Percentiles rank a stretch among this genome's conserved stretches.
These are phyloP conservation scores for Abrostola triplasia DNA, from an alignment of 2,888 invertebrate genomes.

Conservation along the genomic window DNA sequence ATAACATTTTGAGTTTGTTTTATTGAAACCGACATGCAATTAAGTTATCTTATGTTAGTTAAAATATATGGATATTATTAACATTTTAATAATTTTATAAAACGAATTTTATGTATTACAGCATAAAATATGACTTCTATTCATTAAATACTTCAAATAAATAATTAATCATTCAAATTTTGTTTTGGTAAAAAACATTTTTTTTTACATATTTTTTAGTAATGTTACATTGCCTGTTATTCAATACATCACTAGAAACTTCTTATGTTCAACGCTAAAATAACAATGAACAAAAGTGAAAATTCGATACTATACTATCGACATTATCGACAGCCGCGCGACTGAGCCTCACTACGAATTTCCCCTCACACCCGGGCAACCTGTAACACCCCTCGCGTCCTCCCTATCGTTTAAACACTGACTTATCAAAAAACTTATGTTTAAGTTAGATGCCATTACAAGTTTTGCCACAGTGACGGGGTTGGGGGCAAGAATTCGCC, in stretches of 20 bases:
- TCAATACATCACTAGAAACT: neutral
- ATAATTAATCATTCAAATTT: no score
- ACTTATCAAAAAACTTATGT: conserved; percentile 88
- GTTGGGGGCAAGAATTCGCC: conserved; percentile 47
- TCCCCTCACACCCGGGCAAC: conserved; percentile 78
- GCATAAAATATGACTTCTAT: no score
- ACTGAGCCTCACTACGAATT: conserved; percentile 66
- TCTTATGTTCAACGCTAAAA: neutral
- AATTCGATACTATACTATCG: conserved; percentile 11
- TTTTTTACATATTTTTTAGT: neutral
- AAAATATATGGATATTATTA: no score
- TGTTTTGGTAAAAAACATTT: neutral
- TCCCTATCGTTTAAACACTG: conserved; percentile 86
- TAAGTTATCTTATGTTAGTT: no score
- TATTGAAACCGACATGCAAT: no score
- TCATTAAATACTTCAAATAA: no score
- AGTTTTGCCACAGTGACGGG: conserved; percentile 73
- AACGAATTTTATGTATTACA: no score
- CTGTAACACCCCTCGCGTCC: conserved; percentile 81
- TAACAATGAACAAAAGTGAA: neutral
- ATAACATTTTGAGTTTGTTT: no score
- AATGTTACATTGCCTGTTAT: neutral
- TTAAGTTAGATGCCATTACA: conserved; percentile 82
- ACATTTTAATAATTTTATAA: no score
- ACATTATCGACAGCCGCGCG: conserved; percentile 55